Percentiles rank a stretch among this genome's conserved stretches.
These are phyloP conservation scores for Girardinichthys multiradiatus DNA, from an alignment of 2,113 vertebrate genomes.

Conservation along the genomic window DNA sequence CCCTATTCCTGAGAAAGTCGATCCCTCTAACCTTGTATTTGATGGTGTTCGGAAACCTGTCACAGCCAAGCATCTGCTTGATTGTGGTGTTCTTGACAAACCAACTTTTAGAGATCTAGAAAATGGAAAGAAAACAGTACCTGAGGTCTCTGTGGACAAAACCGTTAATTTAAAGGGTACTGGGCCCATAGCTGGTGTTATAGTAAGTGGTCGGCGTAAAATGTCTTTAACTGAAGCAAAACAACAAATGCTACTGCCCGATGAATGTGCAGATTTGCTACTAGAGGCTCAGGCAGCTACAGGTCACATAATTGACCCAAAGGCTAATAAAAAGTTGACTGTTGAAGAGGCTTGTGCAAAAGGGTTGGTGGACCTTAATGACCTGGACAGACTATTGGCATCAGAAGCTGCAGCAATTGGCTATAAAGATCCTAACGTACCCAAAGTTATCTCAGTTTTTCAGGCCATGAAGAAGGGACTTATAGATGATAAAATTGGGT, in stretches of 20 bases:
- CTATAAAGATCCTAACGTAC: slow-evolving; percentile 85
- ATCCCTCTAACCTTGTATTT: slow-evolving; percentile 88
- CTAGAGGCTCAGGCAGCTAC: slow-evolving; percentile 95
- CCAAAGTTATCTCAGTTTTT: slow-evolving; percentile 85
- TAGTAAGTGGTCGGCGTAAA: slow-evolving; percentile 74
- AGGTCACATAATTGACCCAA: slow-evolving; percentile 90
- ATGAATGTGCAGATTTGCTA: slow-evolving; percentile 85
- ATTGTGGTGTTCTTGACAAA: slow-evolving; percentile 91
- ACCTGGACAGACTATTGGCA: slow-evolving; percentile 85
- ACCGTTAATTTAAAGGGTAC: slow-evolving; percentile 89
- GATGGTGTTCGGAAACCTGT: slow-evolving; percentile 92
- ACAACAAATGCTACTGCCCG: slow-evolving; percentile 82
- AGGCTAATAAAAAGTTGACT: slow-evolving; percentile 83
- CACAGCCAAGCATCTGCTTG: slow-evolving; percentile 88
- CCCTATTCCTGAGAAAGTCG: slow-evolving; percentile 77
- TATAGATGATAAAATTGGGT: slow-evolving; percentile 82
- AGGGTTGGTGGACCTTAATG: slow-evolving; percentile 87
- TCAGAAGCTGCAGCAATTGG: slow-evolving; percentile 91
- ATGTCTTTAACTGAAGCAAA: slow-evolving; percentile 91
- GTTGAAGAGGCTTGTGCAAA: slow-evolving; percentile 87
- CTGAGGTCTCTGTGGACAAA: slow-evolving; percentile 87
- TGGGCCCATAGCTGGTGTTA: slow-evolving; percentile 89
- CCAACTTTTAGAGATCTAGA: slow-evolving; percentile 85
- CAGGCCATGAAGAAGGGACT: slow-evolving; percentile 91
- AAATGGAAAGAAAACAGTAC: slow-evolving; percentile 86